phyloP scores from a whole-genome alignment of 2,113 vertebrate genomes.

The Phocoena sinus region DNA sequence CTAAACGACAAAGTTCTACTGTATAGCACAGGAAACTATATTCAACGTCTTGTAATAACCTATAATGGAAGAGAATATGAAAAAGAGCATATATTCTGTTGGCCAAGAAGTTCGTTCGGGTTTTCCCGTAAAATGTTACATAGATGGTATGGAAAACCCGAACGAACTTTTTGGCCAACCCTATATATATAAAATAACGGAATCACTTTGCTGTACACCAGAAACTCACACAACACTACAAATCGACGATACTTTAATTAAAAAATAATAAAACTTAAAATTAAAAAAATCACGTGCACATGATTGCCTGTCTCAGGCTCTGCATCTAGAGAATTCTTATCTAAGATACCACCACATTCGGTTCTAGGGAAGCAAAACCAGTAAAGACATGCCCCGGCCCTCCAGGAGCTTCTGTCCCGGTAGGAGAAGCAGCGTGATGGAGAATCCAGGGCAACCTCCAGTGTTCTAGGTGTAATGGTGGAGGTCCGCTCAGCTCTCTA shows the following conservation, averaged over 20 bases:
- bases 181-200: neutral
- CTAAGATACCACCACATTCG: neutral
- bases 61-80: neutral
- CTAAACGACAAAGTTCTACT: neutral
- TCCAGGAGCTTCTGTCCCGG: neutral
- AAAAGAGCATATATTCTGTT: neutral
- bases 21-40: neutral
- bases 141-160: no score
- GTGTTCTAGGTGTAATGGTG: accelerated
- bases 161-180: no score
- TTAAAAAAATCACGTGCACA: neutral
- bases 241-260: neutral
- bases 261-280: neutral
- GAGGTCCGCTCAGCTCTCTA: neutral
- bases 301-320: neutral
- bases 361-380: neutral
- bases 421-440: neutral
- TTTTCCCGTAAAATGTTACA: no score
- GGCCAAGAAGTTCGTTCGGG: no score
- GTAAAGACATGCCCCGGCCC: neutral
- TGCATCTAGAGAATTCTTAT: neutral
- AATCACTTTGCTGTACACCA: neutral
- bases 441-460: neutral
- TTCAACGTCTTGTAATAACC: neutral
- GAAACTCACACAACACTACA: neutral